Conservation (phyloP, 2,113 vertebrate species). For the Nematolebias whitei region DNA sequence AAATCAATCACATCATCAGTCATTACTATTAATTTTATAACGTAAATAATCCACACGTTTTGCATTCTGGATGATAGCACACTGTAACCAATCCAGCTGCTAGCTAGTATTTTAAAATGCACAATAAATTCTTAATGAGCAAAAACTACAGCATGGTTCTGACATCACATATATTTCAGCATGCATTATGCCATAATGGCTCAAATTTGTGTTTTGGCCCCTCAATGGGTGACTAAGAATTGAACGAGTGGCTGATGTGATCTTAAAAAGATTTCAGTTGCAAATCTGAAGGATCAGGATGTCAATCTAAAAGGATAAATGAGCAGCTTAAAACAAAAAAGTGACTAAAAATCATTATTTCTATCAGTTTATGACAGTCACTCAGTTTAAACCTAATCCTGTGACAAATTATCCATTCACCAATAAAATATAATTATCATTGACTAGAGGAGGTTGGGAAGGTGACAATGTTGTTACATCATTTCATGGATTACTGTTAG, state of each 20-base stretch:
- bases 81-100: constrained; percentile 17
- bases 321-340: background rate
- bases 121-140: constrained; percentile 44
- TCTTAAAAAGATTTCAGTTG: constrained; percentile 11
- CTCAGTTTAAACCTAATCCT: background rate
- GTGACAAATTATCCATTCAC: constrained; percentile 22
- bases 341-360: background rate
- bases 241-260: constrained; percentile 20
- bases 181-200: constrained; percentile 40
- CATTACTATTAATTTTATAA: no score
- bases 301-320: background rate
- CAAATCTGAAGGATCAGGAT: background rate
- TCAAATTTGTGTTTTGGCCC: constrained; percentile 40
- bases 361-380: constrained; percentile 18
- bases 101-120: constrained; percentile 32
- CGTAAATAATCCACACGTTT: background rate
- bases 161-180: constrained; percentile 50
- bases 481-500: constrained; percentile 58
- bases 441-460: constrained; percentile 34
- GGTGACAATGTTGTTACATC: constrained; percentile 57
- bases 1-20: background rate
- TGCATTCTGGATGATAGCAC: constrained; percentile 1
- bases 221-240: constrained; percentile 17
- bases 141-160: constrained; percentile 34
- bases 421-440: constrained; percentile 59